Evolutionary conservation across 2,797 vertebrate species (phyloP).

Genomic region (Cygnus olor): DNA sequence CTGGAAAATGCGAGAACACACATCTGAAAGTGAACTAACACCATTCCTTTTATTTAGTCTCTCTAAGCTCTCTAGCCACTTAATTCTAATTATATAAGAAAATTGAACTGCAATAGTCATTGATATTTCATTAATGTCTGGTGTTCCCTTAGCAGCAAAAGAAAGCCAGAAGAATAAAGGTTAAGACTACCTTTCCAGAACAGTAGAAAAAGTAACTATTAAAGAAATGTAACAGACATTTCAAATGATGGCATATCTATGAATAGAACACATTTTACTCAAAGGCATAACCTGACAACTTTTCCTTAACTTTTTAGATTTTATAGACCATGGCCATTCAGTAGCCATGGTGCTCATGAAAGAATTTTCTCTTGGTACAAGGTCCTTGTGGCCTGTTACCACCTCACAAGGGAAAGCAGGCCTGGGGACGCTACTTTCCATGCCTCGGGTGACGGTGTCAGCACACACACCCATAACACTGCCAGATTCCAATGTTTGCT

Average conservation of each 20-base stretch:
- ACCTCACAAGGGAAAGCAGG: not conserved
- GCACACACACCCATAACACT: not conserved
- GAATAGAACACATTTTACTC: not conserved
- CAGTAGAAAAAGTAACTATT: not conserved
- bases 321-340: not conserved
- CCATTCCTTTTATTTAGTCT: slow-evolving; percentile 65
- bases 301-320: not conserved
- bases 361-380: not conserved
- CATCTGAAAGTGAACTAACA: slow-evolving; percentile 56
- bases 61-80: slow-evolving; percentile 64
- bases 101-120: slow-evolving; percentile 67
- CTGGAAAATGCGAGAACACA: slow-evolving; percentile 46
- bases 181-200: not conserved
- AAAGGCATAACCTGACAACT: not conserved
- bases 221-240: not conserved
- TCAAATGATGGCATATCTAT: not conserved
- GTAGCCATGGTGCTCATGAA: not conserved
- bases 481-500: not conserved
- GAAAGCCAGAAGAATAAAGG: slow-evolving; percentile 30
- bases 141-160: slow-evolving; percentile 33
- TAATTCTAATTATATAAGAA: slow-evolving; percentile 72
- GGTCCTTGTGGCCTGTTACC: not conserved
- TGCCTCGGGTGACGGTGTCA: not conserved
- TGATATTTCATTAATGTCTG: slow-evolving; percentile 73
- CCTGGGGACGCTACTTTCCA: not conserved